These are phyloP conservation scores for Polydrusus tereticollis DNA, from an alignment of 2,888 invertebrate species.

Conservation along the genomic window DNA sequence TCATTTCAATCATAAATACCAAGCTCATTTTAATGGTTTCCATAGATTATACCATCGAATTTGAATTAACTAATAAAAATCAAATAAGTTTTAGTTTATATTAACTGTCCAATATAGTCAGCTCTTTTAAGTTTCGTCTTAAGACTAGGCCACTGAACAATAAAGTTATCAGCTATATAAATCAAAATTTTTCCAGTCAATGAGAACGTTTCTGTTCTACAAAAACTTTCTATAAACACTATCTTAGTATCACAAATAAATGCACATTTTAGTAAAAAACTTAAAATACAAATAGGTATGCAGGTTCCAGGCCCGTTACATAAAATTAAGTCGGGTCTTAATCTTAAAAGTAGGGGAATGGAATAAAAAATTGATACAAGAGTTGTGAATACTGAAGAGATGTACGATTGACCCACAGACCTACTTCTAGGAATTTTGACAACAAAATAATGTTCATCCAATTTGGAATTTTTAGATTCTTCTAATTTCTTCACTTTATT, in stretches of 20 bases:
- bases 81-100: conserved; percentile 64
- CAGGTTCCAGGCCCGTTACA: conserved; percentile 99
- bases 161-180: conserved; percentile 84
- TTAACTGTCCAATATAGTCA: conserved; percentile 82
- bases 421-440: conserved; percentile 85
- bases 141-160: conserved; percentile 94
- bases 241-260: conserved; percentile 79
- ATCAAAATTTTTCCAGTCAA: conserved; percentile 89
- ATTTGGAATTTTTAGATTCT: conserved; percentile 48
- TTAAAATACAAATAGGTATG: conserved; percentile 88
- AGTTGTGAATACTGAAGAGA: conserved; percentile 84
- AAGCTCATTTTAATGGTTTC: too few relatives aligned
- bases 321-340: conserved; percentile 84
- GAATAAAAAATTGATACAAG: conserved; percentile 77
- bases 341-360: conserved; percentile 76
- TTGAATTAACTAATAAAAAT: too few relatives aligned
- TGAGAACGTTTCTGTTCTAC: conserved; percentile 90
- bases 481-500: conserved; percentile 75
- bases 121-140: conserved; percentile 75
- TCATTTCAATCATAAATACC: too few relatives aligned
- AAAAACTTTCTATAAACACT: conserved; percentile 95
- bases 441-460: conserved; percentile 67
- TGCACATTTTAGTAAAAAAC: conserved; percentile 79
- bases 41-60: too few relatives aligned
- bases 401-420: conserved; percentile 88